These are phyloP conservation scores for Ctenochaetus hawaiiensis DNA, from an alignment of 2,797 vertebrate species.

Conservation along the genomic window DNA sequence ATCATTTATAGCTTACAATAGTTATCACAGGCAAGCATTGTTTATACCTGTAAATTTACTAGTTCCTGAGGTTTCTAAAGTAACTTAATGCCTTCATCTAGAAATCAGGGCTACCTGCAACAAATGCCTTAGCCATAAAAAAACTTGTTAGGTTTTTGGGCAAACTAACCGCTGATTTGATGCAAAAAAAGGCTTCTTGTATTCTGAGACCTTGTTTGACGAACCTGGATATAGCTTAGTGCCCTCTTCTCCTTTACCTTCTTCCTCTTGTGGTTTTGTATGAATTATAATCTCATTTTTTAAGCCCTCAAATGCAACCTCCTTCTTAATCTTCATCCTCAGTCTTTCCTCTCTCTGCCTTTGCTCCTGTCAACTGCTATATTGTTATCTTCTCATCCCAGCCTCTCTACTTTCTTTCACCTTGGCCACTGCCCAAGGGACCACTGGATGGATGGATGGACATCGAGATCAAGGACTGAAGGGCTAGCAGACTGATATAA, in stretches of 20 bases:
- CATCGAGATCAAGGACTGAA: neutral
- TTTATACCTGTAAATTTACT: no score
- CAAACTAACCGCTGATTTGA: no score
- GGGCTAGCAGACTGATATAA: neutral
- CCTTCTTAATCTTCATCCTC: constrained; percentile 24
- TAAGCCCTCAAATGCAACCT: neutral
- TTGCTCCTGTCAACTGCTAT: constrained; percentile 15
- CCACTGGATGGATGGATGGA: constrained; percentile 9
- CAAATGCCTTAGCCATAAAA: no score
- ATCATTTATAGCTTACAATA: no score
- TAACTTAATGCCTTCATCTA: no score
- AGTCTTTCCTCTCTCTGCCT: neutral
- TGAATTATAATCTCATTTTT: constrained; percentile 4
- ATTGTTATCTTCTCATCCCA: constrained; percentile 28
- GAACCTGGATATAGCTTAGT: constrained; percentile 14
- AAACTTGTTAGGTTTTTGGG: no score
- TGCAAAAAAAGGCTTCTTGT: neutral
- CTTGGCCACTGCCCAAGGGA: constrained; percentile 14
- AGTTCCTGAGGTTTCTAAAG: no score
- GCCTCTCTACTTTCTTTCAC: constrained; percentile 12
- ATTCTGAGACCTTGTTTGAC: neutral
- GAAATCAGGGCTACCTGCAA: no score
- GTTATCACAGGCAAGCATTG: no score
- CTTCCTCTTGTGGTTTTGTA: constrained; percentile 12
- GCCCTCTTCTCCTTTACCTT: neutral